phyloP scores from a whole-genome alignment of 1,140 invertebrate species.

The Lucilia cuprina region DNA sequence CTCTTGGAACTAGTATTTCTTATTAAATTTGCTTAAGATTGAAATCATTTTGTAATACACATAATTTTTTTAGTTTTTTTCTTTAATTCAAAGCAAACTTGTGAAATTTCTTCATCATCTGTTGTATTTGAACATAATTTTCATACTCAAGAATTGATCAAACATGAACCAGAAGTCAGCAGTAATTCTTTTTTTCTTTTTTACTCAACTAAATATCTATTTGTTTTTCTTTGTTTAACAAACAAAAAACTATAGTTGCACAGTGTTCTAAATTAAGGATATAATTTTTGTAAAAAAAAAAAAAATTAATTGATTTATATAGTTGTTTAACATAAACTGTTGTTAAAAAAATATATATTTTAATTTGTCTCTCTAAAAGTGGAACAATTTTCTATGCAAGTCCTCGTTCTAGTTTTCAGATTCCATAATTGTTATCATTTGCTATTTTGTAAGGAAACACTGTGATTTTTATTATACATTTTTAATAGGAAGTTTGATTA shows the following conservation, averaged over 20 bases:
- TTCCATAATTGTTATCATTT: background rate
- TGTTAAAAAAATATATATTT: background rate
- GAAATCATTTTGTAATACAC: background rate
- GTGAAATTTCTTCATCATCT: slow-evolving; percentile 7
- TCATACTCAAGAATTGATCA: no score
- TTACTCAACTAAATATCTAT: background rate
- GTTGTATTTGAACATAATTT: background rate
- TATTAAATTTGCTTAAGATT: background rate
- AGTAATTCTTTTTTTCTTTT: background rate
- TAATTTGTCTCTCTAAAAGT: background rate
- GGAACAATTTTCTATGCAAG: background rate
- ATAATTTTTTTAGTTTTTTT: background rate
- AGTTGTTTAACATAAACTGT: background rate
- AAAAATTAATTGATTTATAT: background rate
- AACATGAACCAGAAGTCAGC: no score
- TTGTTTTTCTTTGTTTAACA: no score
- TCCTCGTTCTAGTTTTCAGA: background rate
- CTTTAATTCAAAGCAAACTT: background rate
- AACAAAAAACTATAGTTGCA: background rate
- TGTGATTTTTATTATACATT: background rate
- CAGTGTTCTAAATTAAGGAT: background rate
- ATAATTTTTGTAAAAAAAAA: background rate
- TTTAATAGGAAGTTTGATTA: slow-evolving; percentile 12
- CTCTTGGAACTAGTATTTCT: background rate
- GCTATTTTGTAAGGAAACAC: background rate